A percentile compares a stretch with the other conserved stretches of the same genome.
These are phyloP conservation scores for Dromaius novaehollandiae DNA, from an alignment of 2,113 vertebrate genomes.

Conservation along the genomic window DNA sequence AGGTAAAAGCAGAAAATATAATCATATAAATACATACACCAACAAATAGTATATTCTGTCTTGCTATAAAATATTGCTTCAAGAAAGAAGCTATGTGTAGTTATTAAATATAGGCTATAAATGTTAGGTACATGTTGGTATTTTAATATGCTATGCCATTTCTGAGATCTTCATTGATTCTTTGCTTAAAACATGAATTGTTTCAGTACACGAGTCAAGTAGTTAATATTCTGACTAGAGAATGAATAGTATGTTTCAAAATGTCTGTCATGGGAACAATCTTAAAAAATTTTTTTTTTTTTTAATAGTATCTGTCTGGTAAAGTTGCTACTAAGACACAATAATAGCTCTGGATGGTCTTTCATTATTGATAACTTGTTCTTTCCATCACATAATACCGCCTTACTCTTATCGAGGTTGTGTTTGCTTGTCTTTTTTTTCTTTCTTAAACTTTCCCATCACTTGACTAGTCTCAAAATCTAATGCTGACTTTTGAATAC, in stretches of 20 bases:
- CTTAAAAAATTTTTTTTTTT: not conserved
- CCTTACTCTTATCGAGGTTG: not conserved
- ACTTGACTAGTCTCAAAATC: not conserved
- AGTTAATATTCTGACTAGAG: not conserved
- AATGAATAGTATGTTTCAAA: not conserved
- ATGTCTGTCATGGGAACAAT: not conserved
- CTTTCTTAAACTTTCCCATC: not conserved
- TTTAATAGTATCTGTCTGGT: not conserved
- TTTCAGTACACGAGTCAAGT: not conserved
- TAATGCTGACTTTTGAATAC: not conserved
- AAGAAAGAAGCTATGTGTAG: not conserved
- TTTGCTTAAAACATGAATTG: not conserved
- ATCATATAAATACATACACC: not conserved
- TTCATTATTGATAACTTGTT: not conserved
- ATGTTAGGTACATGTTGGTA: not conserved
- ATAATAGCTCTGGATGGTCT: not conserved
- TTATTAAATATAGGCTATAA: not conserved
- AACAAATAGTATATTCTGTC: not conserved
- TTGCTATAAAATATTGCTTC: not conserved
- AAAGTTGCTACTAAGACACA: not conserved
- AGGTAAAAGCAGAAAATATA: not conserved
- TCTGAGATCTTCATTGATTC: not conserved
- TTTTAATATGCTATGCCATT: not conserved
- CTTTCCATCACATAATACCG: not conserved
- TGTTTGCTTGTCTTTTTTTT: not conserved